Evolutionary conservation across 2,113 vertebrate species (phyloP).

Genomic region (Gambusia affinis): DNA sequence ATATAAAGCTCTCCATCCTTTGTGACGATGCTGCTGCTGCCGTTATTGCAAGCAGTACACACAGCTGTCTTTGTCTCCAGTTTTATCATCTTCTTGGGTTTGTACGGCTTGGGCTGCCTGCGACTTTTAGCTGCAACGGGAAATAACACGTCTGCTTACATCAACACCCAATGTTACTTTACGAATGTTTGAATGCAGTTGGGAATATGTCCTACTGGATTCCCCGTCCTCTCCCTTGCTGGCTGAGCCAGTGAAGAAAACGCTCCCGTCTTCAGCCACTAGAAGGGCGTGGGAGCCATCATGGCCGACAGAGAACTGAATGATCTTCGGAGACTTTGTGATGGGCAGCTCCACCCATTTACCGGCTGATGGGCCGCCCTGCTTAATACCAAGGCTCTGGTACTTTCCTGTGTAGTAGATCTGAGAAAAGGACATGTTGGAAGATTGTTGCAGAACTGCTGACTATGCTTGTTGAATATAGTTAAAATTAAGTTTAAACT

Average conservation of each 20-base stretch:
- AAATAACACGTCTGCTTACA: conserved; percentile 3
- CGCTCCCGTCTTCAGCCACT: conserved; percentile 96
- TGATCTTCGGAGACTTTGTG: conserved; percentile 97
- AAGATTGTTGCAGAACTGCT: not conserved
- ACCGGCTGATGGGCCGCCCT: conserved; percentile 95
- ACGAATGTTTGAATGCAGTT: not conserved
- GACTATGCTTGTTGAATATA: not conserved
- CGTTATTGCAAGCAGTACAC: conserved; percentile 96
- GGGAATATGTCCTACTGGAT: conserved; percentile 85
- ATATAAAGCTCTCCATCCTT: conserved; percentile 99
- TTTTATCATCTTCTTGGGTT: conserved; percentile 99
- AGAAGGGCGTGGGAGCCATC: conserved; percentile 98
- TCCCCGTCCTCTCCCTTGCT: conserved; percentile 99
- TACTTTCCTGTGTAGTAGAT: conserved; percentile 99
- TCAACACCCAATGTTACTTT: not conserved
- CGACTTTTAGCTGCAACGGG: conserved; percentile 90
- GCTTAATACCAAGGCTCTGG: conserved; percentile 98
- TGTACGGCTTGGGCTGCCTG: conserved; percentile 97
- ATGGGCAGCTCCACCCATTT: conserved; percentile 98
- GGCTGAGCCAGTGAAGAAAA: conserved; percentile 97
- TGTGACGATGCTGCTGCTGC: conserved; percentile 97
- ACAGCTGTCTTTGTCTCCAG: conserved; percentile 95
- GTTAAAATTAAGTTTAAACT: not conserved
- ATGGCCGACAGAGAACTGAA: conserved; percentile 97
- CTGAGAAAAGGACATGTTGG: conserved; percentile 66